A percentile compares a stretch with the other conserved stretches of the same genome.
These are phyloP conservation scores for Adoxophyes honmai DNA, from an alignment of 1,140 invertebrate species.

Conservation along the genomic window DNA sequence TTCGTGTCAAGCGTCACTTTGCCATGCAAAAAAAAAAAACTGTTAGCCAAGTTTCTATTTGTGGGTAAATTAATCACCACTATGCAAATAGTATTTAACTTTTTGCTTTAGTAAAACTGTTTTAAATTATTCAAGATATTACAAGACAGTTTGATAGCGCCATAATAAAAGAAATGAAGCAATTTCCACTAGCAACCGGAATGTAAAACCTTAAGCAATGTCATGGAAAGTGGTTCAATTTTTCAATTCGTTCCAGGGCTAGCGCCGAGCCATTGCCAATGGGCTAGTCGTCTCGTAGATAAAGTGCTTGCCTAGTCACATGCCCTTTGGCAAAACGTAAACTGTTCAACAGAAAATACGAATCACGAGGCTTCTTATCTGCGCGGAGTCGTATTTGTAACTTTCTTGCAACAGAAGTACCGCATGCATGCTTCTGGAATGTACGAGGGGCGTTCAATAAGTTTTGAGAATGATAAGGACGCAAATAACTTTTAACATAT, in stretches of 20 bases:
- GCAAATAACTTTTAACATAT: too few relatives aligned
- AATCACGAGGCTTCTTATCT: not conserved
- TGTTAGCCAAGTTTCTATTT: too few relatives aligned
- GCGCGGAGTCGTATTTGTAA: not conserved
- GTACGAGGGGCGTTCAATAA: too few relatives aligned
- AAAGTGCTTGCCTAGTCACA: not conserved
- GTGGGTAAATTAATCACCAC: too few relatives aligned
- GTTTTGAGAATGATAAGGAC: too few relatives aligned
- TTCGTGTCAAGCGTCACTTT: too few relatives aligned
- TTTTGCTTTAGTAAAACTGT: not conserved
- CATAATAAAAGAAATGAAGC: not conserved
- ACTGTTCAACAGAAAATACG: not conserved
- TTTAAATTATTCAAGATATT: not conserved
- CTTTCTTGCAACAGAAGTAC: not conserved
- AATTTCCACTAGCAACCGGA: constrained; percentile 19
- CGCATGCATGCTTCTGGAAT: not conserved
- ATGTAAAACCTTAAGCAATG: constrained; percentile 34
- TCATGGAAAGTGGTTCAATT: constrained; percentile 47
- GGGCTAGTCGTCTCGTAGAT: constrained; percentile 1
- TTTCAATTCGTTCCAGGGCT: constrained; percentile 36
- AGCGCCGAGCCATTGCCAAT: constrained; percentile 6
- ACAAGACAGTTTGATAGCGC: not conserved
- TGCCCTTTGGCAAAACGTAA: not conserved
- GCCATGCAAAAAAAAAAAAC: too few relatives aligned
- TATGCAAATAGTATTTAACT: too few relatives aligned